Percentiles rank a stretch among this genome's conserved stretches.
Conservation (phyloP, 2,113 vertebrate species). For the Blennius ocellaris region DNA sequence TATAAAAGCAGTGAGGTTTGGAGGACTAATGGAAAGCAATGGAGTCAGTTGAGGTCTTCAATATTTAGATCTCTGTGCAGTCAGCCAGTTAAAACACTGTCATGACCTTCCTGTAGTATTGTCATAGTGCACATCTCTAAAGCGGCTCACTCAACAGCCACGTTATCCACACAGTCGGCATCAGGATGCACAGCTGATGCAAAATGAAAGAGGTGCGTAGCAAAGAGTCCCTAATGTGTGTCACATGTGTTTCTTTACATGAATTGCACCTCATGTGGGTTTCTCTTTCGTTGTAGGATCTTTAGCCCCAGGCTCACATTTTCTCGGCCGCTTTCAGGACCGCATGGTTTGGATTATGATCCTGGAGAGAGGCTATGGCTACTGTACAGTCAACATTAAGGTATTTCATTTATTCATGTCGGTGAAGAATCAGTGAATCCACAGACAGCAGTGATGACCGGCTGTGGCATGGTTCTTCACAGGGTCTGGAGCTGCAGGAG, state of each 20-base stretch:
- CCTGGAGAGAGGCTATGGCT: conserved; percentile 93
- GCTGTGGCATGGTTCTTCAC: conserved; percentile 42
- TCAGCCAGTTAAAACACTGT: conserved; percentile 56
- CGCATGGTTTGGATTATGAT: conserved; percentile 95
- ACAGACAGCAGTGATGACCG: neutral
- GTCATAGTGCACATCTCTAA: conserved; percentile 43
- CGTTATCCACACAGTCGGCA: conserved; percentile 47
- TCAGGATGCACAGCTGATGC: conserved; percentile 45
- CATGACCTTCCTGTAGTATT: conserved; percentile 54
- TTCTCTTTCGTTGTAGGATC: conserved; percentile 83
- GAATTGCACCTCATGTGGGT: conserved; percentile 25
- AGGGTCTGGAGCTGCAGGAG: conserved; percentile 97
- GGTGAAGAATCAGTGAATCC: neutral
- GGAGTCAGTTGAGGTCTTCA: conserved; percentile 46
- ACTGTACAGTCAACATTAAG: conserved; percentile 97
- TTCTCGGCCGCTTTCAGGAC: conserved; percentile 95
- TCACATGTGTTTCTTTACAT: conserved; percentile 19
- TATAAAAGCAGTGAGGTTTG: conserved; percentile 32
- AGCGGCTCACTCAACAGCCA: conserved; percentile 38
- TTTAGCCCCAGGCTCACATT: conserved; percentile 92
- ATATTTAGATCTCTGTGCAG: conserved; percentile 72
- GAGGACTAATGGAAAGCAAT: conserved; percentile 45
- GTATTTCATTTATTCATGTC: conserved; percentile 71
- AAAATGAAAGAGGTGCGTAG: conserved; percentile 53
- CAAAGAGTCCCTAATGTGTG: conserved; percentile 16